Conservation (phyloP, 2,888 invertebrate genomes). For the Horisme vitalbata region DNA sequence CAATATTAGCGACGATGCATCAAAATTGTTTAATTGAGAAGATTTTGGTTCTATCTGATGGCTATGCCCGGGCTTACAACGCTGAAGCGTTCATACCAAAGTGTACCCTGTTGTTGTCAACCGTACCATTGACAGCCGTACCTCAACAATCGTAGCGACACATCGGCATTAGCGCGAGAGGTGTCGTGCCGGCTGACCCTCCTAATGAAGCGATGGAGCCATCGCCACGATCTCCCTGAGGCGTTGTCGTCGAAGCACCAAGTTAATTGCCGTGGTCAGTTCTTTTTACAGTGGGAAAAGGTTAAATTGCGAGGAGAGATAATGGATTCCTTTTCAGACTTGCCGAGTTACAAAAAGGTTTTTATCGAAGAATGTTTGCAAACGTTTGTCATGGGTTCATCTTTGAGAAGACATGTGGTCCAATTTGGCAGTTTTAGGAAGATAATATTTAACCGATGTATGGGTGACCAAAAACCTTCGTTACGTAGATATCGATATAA, state of each 20-base stretch:
- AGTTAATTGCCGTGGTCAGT: conserved; percentile 30
- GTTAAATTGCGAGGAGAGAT: conserved; percentile 17
- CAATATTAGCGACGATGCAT: too few species aligned
- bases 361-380: background rate
- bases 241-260: conserved; percentile 30
- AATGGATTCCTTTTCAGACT: conserved; percentile 9
- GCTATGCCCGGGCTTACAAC: too few species aligned
- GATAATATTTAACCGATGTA: too few species aligned
- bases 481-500: too few species aligned
- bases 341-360: background rate
- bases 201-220: conserved; percentile 61
- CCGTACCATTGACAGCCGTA: conserved; percentile 29
- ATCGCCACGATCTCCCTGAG: conserved; percentile 31
- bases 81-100: too few species aligned
- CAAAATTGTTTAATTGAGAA: too few species aligned
- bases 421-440: too few species aligned
- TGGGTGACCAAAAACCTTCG: too few species aligned
- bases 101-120: too few species aligned
- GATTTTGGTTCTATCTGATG: too few species aligned
- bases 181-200: conserved; percentile 56
- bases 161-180: conserved; percentile 73
- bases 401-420: too few species aligned
- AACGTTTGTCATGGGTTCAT: too few species aligned
- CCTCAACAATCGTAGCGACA: conserved; percentile 53
- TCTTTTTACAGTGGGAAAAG: conserved; percentile 17